Evolutionary conservation across 2,797 vertebrate genomes (phyloP), one percentile per base, ranked within the genome.

Genomic region (Phaenicophaeus curvirostris): DNA sequence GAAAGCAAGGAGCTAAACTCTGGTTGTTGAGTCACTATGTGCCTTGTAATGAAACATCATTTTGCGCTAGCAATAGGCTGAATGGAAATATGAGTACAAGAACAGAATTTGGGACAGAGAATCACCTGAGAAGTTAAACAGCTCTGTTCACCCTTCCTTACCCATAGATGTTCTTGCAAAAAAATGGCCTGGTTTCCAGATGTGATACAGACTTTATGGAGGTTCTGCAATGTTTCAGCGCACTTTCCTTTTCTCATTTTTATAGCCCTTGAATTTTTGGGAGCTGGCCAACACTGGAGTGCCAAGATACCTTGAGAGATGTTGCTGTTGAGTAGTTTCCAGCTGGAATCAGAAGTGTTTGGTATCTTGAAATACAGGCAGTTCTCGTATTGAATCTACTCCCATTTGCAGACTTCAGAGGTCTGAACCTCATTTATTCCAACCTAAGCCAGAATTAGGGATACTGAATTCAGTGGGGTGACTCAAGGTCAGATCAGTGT

Each of bases 1-100:
- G 82, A 91, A 87, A 81, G 50, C 35, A 84, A 88, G 50, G 42
- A 87, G 48, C 44, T 92, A 83, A 91, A 81, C 51, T 87, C 37
- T 54, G 25, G 58, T 91, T 0, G 0, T 58, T 58, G 79, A 91
- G 15, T 75, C 37, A 41, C 66, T 84, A 23, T 31, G 46, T 8
- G 30, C 39, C 79, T 86, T 80, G 87, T 92, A 96, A 92, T 73
- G 66, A 76, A 92, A 94, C 91, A 86, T 75, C 15, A 51, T 90
- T 94, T 90, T 95, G 69, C 79, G 91, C 95, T 96, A 83, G 53
- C 53, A 79, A 35, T 74, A 86, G 59, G 57, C 33, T 61, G 41
- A 62, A 89, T 39, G 31, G 87, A 89, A 86, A 46, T 41, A 35
- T 66, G 53, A 55, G 53, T 44, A 55, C 5, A 9, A 74, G 66